phyloP scores from a whole-genome alignment of 2,888 invertebrate genomes.

The Metalampra italica region DNA sequence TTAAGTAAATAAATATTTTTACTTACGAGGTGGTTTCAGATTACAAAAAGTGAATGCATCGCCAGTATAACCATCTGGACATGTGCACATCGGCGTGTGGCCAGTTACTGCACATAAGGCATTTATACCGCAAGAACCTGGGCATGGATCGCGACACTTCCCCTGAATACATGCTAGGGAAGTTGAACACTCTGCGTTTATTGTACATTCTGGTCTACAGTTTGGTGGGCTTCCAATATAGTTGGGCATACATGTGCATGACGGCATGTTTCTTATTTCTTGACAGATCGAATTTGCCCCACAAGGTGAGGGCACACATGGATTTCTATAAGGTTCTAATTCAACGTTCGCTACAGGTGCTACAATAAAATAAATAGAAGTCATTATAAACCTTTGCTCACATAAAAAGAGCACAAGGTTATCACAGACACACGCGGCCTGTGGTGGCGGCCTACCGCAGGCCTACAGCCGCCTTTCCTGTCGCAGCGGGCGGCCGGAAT shows the following conservation, averaged over 20 bases:
- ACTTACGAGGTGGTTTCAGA: slow-evolving; percentile 60
- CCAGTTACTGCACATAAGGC: slow-evolving; percentile 82
- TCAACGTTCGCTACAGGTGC: slow-evolving; percentile 66
- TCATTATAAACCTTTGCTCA: background rate
- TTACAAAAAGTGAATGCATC: slow-evolving; percentile 80
- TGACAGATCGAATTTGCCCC: slow-evolving; percentile 84
- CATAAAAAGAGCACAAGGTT: too few species aligned
- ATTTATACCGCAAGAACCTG: slow-evolving; percentile 82
- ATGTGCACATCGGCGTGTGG: slow-evolving; percentile 86
- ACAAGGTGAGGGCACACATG: slow-evolving; percentile 82
- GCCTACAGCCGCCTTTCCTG: too few species aligned
- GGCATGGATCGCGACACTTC: slow-evolving; percentile 85
- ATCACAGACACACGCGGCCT: too few species aligned
- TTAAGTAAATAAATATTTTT: background rate
- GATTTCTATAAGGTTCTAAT: slow-evolving; percentile 69
- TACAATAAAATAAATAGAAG: slow-evolving; percentile 39
- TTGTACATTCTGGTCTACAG: slow-evolving; percentile 84
- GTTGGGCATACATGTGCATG: slow-evolving; percentile 80
- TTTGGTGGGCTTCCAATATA: slow-evolving; percentile 81
- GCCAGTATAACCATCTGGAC: slow-evolving; percentile 83
- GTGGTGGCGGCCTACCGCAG: too few species aligned
- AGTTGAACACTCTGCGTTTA: slow-evolving; percentile 83
- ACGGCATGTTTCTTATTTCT: slow-evolving; percentile 77
- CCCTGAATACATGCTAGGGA: slow-evolving; percentile 84
- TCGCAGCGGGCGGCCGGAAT: too few species aligned